Evolutionary conservation across 2,888 invertebrate genomes (phyloP).

Genomic region (Tortricodes alternella): DNA sequence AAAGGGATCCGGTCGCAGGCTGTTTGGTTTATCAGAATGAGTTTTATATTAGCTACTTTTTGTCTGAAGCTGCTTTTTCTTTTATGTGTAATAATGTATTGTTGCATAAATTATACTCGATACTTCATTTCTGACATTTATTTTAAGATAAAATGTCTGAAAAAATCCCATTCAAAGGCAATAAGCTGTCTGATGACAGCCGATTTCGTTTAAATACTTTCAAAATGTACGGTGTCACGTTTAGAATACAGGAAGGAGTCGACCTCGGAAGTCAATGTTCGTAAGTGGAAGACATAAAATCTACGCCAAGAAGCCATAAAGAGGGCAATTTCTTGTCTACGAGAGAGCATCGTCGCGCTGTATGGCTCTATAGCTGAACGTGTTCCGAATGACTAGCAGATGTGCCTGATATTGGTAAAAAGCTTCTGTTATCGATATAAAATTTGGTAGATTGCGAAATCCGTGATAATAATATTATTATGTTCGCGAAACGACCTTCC

Average conservation of each 20-base stretch:
- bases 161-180: background rate
- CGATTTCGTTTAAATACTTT: slow-evolving; percentile 39
- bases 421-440: slow-evolving; percentile 31
- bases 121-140: too few species aligned
- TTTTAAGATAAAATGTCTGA: too few species aligned
- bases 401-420: slow-evolving; percentile 31
- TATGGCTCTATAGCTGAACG: slow-evolving; percentile 58
- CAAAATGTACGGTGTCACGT: slow-evolving; percentile 45
- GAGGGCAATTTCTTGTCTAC: slow-evolving; percentile 71
- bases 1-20: too few species aligned
- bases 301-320: slow-evolving; percentile 66
- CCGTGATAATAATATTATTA: slow-evolving; percentile 30
- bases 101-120: too few species aligned
- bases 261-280: slow-evolving; percentile 66
- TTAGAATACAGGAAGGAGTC: slow-evolving; percentile 59
- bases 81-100: too few species aligned
- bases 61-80: too few species aligned
- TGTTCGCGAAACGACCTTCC: slow-evolving; percentile 14
- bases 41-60: too few species aligned
- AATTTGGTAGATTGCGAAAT: slow-evolving; percentile 32
- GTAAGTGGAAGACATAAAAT: slow-evolving; percentile 71
- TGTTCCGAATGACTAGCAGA: slow-evolving; percentile 55
- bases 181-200: slow-evolving; percentile 16
- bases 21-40: too few species aligned
- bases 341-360: slow-evolving; percentile 55